Conservation (phyloP, 2,888 invertebrate species). For the Eupithecia abbreviata region DNA sequence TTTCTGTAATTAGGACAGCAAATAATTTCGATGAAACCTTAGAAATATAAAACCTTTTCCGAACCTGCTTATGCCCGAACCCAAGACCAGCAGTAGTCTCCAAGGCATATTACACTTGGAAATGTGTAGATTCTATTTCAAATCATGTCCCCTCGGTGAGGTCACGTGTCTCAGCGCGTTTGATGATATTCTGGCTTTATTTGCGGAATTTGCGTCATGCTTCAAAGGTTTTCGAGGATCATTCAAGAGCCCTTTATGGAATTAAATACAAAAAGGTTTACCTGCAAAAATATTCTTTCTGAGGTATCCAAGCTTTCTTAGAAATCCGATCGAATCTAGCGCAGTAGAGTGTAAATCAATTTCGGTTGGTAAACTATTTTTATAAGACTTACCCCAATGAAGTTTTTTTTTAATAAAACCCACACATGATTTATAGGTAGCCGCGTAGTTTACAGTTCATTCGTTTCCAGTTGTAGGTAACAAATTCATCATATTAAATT, state of each 20-base stretch:
- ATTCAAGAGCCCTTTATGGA: slow-evolving; percentile 30
- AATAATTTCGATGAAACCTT: not conserved
- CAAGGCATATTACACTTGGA: slow-evolving; percentile 52
- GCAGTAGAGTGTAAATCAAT: not conserved
- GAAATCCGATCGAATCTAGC: not conserved
- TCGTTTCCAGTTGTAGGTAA: not conserved
- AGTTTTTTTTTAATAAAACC: not conserved
- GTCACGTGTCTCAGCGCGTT: slow-evolving; percentile 45
- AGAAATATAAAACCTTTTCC: slow-evolving; percentile 3
- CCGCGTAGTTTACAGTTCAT: not conserved
- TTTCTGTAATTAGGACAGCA: not conserved
- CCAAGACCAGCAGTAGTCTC: slow-evolving; percentile 36
- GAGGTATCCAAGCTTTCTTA: not conserved
- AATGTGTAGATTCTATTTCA: slow-evolving; percentile 56
- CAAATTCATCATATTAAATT: not conserved
- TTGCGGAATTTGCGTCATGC: slow-evolving; percentile 28
- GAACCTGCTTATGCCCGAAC: not conserved
- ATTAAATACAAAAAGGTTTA: slow-evolving; percentile 8
- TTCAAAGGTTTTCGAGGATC: slow-evolving; percentile 29
- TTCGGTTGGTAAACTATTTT: not conserved
- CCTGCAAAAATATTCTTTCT: not conserved
- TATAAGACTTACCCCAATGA: not conserved
- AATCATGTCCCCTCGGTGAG: slow-evolving; percentile 48
- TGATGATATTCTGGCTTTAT: slow-evolving; percentile 33
- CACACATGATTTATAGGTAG: not conserved